Conservation (phyloP, 2,113 vertebrate species). For the Speoplatyrhinus poulsoni region DNA sequence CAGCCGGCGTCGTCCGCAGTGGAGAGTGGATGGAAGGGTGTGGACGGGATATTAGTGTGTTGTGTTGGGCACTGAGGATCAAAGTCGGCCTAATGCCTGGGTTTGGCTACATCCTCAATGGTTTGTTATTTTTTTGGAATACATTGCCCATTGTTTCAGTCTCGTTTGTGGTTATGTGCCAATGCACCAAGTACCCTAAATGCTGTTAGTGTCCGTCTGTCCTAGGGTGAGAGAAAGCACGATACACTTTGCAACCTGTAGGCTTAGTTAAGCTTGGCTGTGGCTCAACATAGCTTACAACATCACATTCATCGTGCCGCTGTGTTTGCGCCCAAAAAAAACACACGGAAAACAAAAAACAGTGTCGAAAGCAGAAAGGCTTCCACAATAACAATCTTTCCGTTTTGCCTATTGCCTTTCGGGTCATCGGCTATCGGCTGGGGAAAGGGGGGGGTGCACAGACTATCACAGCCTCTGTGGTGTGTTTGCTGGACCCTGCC, state of each 20-base stretch:
- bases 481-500: conserved; percentile 52
- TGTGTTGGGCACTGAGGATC: conserved; percentile 11
- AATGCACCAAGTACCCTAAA: too few relatives aligned
- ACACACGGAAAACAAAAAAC: neutral
- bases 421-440: conserved; percentile 43
- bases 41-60: conserved; percentile 38
- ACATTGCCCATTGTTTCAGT: neutral
- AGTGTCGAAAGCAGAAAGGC: conserved; percentile 30
- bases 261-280: conserved; percentile 41
- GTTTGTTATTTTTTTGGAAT: neutral
- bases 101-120: neutral
- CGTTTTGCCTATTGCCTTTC: conserved; percentile 6
- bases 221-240: neutral
- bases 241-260: conserved; percentile 11
- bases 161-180: too few relatives aligned
- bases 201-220: too few relatives aligned
- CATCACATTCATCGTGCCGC: conserved; percentile 34
- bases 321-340: conserved; percentile 13
- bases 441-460: conserved; percentile 16
- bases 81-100: neutral
- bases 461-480: conserved; percentile 32
- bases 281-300: conserved; percentile 30
- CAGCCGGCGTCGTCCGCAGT: conserved; percentile 27
- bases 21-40: conserved; percentile 5
- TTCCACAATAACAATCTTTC: conserved; percentile 42